These are phyloP conservation scores for Mesochorus sp. DNA, from an alignment of 2,888 invertebrate genomes.

Conservation along the genomic window DNA sequence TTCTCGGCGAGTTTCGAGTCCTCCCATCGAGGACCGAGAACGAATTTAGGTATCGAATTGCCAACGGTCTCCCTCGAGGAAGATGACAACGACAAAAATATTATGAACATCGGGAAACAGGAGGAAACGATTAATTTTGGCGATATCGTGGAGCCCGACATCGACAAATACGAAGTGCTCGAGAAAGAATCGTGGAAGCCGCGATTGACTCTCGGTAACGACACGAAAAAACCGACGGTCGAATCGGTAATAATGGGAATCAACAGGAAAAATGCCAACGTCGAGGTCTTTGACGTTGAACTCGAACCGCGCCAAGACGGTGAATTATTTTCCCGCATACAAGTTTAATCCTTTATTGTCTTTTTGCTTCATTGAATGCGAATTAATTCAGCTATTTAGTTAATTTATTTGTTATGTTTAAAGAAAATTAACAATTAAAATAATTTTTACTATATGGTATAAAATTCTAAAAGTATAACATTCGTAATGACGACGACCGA, in stretches of 20 bases:
- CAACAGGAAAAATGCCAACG: slow-evolving; percentile 65
- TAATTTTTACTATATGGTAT: too few relatives aligned
- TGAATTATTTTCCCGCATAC: slow-evolving; percentile 62
- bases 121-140: slow-evolving; percentile 39
- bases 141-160: slow-evolving; percentile 41
- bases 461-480: too few relatives aligned
- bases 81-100: slow-evolving; percentile 13
- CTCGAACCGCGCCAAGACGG: slow-evolving; percentile 69
- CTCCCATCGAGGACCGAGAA: neutral
- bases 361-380: too few relatives aligned
- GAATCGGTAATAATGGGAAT: slow-evolving; percentile 76
- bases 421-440: too few relatives aligned
- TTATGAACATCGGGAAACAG: slow-evolving; percentile 14
- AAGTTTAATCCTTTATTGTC: too few relatives aligned
- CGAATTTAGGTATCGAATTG: slow-evolving; percentile 25
- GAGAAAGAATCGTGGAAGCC: slow-evolving; percentile 73
- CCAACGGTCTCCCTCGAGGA: slow-evolving; percentile 69
- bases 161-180: slow-evolving; percentile 65
- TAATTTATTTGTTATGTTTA: too few relatives aligned
- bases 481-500: too few relatives aligned
- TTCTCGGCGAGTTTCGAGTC: neutral
- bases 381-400: too few relatives aligned
- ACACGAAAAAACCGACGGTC: slow-evolving; percentile 61
- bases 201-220: slow-evolving; percentile 70
- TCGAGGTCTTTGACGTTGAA: slow-evolving; percentile 72